Conservation (phyloP, 2,113 vertebrate genomes). For the Tragelaphus scriptus region DNA sequence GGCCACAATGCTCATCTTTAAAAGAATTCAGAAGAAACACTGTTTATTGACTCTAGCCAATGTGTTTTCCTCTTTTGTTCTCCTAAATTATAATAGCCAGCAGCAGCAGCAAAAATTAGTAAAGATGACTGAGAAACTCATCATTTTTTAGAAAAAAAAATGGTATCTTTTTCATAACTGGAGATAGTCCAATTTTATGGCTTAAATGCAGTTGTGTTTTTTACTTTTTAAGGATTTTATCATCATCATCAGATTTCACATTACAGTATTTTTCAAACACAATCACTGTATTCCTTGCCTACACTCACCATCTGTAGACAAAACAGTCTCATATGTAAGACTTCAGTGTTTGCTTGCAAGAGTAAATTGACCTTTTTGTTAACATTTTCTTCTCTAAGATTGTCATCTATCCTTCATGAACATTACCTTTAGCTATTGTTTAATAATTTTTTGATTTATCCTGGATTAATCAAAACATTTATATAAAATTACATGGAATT, state of each 20-base stretch:
- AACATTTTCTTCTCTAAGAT: not conserved
- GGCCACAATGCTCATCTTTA: not conserved
- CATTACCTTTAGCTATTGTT: not conserved
- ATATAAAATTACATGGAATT: not conserved
- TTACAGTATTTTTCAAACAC: not conserved
- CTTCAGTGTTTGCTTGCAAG: not conserved
- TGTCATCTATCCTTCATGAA: not conserved
- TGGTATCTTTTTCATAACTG: not conserved
- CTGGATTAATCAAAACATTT: not conserved
- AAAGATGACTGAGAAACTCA: not conserved
- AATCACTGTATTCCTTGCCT: not conserved
- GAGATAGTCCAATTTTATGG: not conserved
- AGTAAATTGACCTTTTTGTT: not conserved
- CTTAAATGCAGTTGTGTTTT: not conserved
- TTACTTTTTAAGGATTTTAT: not conserved
- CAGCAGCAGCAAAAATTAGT: not conserved
- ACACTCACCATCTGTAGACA: not conserved
- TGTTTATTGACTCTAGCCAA: not conserved
- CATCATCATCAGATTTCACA: not conserved
- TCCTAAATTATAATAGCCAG: not conserved
- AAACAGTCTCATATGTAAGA: not conserved
- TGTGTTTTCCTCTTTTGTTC: not conserved
- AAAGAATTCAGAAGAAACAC: not conserved
- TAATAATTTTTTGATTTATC: not conserved
- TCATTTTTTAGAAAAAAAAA: not conserved